These are phyloP conservation scores for Cyclophora punctaria DNA, from an alignment of 2,888 invertebrate genomes.

Conservation along the genomic window DNA sequence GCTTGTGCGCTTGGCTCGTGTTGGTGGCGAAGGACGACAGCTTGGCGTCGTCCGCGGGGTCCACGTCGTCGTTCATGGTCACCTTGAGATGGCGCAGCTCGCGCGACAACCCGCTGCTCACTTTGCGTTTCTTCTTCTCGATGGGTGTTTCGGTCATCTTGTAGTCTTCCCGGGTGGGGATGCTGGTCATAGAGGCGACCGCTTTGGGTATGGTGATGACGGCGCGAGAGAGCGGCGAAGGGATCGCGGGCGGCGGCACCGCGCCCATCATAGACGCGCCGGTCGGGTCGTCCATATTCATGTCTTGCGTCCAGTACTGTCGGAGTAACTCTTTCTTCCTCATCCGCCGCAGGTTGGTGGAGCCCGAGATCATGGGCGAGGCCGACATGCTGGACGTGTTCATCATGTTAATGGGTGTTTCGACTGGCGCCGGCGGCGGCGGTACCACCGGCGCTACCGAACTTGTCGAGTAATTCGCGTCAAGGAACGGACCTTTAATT, in stretches of 20 bases:
- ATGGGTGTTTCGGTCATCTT: conserved; percentile 79
- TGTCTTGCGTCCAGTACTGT: conserved; percentile 87
- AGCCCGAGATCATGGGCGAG: conserved; percentile 73
- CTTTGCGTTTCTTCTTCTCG: conserved; percentile 80
- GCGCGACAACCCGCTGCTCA: conserved; percentile 68
- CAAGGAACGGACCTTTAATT: conserved; percentile 91
- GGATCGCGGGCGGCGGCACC: conserved; percentile 75
- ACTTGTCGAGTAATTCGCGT: conserved; percentile 82
- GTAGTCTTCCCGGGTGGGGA: conserved; percentile 90
- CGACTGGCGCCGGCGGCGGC: conserved; percentile 55
- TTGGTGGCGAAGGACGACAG: conserved; percentile 35
- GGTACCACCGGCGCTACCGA: conserved; percentile 75
- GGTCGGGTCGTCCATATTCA: conserved; percentile 87
- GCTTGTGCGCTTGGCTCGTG: conserved; percentile 38
- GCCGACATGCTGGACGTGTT: conserved; percentile 57
- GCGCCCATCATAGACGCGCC: conserved; percentile 63
- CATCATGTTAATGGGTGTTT: conserved; percentile 46
- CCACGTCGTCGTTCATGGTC: conserved; percentile 72
- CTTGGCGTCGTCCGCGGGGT: conserved; percentile 52
- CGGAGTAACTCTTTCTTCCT: conserved; percentile 90
- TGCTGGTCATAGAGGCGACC: conserved; percentile 90
- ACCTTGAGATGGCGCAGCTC: conserved; percentile 79
- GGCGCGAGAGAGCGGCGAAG: conserved; percentile 78
- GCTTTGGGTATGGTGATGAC: conserved; percentile 91
- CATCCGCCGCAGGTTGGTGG: conserved; percentile 88